Percentiles rank a stretch among this genome's conserved stretches.
These are phyloP conservation scores for Zoanthus sansibaricus DNA, from an alignment of 92 coral and sea anemone species.

Conservation along the genomic window DNA sequence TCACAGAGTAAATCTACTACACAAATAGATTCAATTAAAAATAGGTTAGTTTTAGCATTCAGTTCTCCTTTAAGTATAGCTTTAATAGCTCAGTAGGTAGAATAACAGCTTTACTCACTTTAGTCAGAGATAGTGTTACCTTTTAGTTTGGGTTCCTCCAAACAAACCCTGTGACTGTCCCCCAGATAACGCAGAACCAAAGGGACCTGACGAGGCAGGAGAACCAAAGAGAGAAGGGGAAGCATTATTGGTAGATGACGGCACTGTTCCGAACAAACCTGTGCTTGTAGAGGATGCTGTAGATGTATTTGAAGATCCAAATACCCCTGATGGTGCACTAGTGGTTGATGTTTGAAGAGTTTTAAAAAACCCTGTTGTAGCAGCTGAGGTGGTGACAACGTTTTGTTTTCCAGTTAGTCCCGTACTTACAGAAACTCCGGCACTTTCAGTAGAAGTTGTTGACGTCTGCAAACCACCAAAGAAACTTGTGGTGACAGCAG, in stretches of 20 bases:
- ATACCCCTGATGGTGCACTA: background rate
- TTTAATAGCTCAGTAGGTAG: background rate
- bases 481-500: background rate
- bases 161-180: conserved; percentile 22
- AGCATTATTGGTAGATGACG: background rate
- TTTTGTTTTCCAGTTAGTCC: background rate
- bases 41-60: too few species aligned
- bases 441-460: background rate
- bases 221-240: background rate
- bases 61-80: background rate
- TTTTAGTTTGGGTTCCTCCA: conserved; percentile 4
- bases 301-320: background rate
- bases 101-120: too few species aligned
- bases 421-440: background rate
- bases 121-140: background rate
- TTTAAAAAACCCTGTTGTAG: background rate
- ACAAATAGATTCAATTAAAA: too few species aligned
- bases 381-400: background rate
- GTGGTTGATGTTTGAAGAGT: background rate
- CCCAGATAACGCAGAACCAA: conserved; percentile 1
- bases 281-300: background rate
- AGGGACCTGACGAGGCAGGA: conserved; percentile 9
- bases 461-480: background rate
- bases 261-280: background rate
- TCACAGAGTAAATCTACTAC: too few species aligned